Percentiles rank a stretch among this genome's conserved stretches.
Evolutionary conservation across 2,888 invertebrate genomes (phyloP).

Genomic region (Pseudococcus longispinus): DNA sequence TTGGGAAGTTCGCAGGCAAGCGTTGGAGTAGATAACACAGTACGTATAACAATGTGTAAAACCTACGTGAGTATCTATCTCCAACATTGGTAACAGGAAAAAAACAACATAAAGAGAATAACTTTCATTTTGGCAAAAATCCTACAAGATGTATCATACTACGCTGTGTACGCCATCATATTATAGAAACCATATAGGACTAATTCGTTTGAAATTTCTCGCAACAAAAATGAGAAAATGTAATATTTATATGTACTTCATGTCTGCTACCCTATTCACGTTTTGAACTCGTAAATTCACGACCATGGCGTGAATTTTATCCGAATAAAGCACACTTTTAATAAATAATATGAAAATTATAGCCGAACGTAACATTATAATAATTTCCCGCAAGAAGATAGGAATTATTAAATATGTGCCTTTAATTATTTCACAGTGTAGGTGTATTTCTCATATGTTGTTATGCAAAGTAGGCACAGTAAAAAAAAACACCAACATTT

Average conservation of each 20-base stretch:
- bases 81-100: background rate
- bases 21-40: background rate
- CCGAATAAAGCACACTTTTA: constrained; percentile 5
- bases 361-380: background rate
- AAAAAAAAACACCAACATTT: background rate
- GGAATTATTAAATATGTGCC: background rate
- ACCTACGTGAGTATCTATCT: background rate
- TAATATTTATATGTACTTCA: background rate
- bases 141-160: background rate
- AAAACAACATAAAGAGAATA: background rate
- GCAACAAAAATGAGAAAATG: background rate
- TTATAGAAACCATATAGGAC: background rate
- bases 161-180: background rate
- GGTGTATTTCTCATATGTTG: background rate
- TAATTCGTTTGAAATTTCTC: constrained; percentile 23
- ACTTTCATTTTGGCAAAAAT: constrained; percentile 26
- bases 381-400: background rate
- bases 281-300: background rate
- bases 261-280: background rate
- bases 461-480: constrained; percentile 1
- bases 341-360: constrained; percentile 15
- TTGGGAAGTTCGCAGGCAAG: background rate
- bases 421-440: constrained; percentile 4
- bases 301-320: background rate
- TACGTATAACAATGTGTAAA: background rate